Evolutionary conservation across 2,888 invertebrate species (phyloP).

Genomic region (Trachelus stipa): DNA sequence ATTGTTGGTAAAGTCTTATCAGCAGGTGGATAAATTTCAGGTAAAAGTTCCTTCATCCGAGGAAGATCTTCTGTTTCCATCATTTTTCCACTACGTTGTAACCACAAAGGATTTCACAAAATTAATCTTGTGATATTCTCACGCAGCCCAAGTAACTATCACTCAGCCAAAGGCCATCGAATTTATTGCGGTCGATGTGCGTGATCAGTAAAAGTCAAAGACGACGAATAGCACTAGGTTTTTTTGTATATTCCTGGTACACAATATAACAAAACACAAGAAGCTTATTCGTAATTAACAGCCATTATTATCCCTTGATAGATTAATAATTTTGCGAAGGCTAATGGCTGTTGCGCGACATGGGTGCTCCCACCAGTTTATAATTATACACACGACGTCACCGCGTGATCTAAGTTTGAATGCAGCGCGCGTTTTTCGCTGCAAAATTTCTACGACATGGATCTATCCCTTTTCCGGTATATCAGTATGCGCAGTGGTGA

Average conservation of each 20-base stretch:
- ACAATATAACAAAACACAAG: background rate
- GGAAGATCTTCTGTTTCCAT: constrained; percentile 69
- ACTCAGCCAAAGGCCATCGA: background rate
- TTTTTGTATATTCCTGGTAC: background rate
- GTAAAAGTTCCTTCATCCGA: constrained; percentile 70
- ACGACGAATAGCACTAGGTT: background rate
- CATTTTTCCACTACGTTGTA: background rate
- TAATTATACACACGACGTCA: constrained; percentile 16
- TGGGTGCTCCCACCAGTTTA: constrained; percentile 20
- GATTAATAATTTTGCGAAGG: constrained; percentile 6
- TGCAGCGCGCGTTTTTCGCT: constrained; percentile 11
- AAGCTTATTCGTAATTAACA: background rate
- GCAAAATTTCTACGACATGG: background rate
- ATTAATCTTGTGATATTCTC: background rate
- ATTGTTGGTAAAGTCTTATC: background rate
- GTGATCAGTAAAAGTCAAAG: background rate
- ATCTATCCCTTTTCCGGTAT: background rate
- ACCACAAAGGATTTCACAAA: background rate
- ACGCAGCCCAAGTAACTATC: background rate
- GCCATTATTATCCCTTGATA: background rate
- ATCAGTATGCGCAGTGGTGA: background rate
- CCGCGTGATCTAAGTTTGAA: constrained; percentile 16
- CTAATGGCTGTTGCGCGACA: constrained; percentile 17
- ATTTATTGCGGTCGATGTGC: background rate
- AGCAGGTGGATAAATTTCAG: constrained; percentile 61